Evolutionary conservation across 2,888 invertebrate species (phyloP), one percentile per base, ranked within the genome.

Genomic region (Drosophila histrio): DNA sequence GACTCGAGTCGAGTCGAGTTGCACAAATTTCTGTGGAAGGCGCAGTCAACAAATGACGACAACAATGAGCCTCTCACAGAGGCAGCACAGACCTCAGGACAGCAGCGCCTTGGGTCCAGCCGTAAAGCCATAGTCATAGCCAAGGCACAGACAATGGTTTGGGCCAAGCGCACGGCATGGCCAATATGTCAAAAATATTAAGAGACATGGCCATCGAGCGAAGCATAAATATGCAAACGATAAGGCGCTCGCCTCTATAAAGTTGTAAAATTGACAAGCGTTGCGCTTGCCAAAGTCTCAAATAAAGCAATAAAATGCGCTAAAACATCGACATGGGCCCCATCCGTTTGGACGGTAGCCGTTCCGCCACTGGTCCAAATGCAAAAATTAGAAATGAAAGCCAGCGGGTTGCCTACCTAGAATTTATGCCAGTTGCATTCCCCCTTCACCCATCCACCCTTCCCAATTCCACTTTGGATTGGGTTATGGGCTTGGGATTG

Each of bases 131-230:
- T 21, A 39, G 52, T 17, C 19, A 26, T n/a, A 22, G 49, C 49
- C 49, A 15, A 30, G 6, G 24, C 19, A 17, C 53, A 77, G 72
- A 73, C 73, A 73, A 73, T 73, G 77, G 77, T 32, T 50, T 49
- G 57, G 60, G 32, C 34, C 56, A 56, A 56, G 77, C 56, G 19
- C 76, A 57, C 38, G 38, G 70, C 78, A 66, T 77, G 79, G 80
- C 84, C 89, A 90, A 90, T 90, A 90, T 90, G 90, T 90, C 91
- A 90, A 89, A 90, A 87, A 89, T 90, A 83, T 87, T 90, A 88
- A 83, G 79, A 89, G 86, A 79, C 77, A 74, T 80, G 79, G 69
- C 63, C 87, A 82, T 69, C 62, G 75, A 76, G 57, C 64, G 43
- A 28, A 53, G 80, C 87, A 83, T 88, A 86, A 86, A 83, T 88